Conservation (phyloP, 1,140 invertebrate genomes). For the Tetragonula clypearis region DNA sequence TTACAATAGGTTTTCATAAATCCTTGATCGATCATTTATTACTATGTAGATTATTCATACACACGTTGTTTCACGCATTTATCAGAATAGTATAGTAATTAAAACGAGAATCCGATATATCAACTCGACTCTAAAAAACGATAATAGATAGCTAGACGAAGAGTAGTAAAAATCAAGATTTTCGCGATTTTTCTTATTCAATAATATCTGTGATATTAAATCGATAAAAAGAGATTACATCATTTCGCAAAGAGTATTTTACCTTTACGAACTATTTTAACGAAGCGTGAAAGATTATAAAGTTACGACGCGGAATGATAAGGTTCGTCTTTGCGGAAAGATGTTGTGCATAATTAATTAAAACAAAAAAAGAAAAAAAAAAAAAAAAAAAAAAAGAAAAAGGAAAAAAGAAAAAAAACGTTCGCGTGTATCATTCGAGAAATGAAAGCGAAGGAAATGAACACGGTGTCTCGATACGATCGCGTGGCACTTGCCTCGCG, state of each 20-base stretch:
- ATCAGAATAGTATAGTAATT: too few relatives aligned
- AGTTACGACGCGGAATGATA: neutral
- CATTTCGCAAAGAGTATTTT: neutral
- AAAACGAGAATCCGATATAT: too few relatives aligned
- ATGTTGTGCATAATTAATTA: constrained; percentile 4
- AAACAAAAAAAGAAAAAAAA: neutral
- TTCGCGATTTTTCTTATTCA: neutral
- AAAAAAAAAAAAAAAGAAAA: neutral
- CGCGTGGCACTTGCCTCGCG: constrained; percentile 3
- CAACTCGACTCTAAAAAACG: too few relatives aligned
- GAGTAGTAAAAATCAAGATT: neutral
- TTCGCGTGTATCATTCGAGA: constrained; percentile 4
- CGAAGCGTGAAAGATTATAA: neutral
- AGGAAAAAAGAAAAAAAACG: neutral
- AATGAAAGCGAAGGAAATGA: constrained; percentile 31
- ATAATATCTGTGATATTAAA: neutral
- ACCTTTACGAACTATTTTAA: neutral
- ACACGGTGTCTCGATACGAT: constrained; percentile 26
- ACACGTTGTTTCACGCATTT: too few relatives aligned
- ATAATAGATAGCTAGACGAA: neutral
- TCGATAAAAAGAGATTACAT: neutral
- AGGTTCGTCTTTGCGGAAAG: neutral
- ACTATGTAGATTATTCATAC: too few relatives aligned
- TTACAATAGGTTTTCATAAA: too few relatives aligned
- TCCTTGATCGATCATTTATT: too few relatives aligned